Conservation (phyloP, 2,888 invertebrate species). For the Eupelmus urozonus region DNA sequence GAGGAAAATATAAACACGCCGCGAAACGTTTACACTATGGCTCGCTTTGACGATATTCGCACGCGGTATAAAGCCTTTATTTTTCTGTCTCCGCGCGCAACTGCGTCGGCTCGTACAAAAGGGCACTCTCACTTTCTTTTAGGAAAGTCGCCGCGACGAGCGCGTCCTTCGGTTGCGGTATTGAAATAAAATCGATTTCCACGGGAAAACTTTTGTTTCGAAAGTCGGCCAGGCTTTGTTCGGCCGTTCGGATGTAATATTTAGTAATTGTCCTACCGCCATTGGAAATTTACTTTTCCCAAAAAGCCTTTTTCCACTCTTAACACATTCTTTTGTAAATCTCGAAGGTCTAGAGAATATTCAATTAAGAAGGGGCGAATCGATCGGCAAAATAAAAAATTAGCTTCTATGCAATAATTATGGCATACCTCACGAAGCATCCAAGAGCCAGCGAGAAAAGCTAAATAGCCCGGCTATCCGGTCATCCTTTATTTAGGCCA, state of each 20-base stretch:
- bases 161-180: background rate
- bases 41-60: too few relatives aligned
- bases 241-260: too few relatives aligned
- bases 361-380: too few relatives aligned
- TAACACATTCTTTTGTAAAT: too few relatives aligned
- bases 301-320: too few relatives aligned
- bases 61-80: too few relatives aligned
- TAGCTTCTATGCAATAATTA: conserved; percentile 22
- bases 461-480: background rate
- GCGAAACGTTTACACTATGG: background rate
- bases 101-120: too few relatives aligned
- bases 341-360: too few relatives aligned
- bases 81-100: too few relatives aligned
- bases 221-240: background rate
- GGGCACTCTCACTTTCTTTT: conserved; percentile 1
- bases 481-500: conserved; percentile 17
- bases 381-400: background rate
- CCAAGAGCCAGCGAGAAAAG: background rate
- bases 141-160: background rate
- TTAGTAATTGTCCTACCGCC: too few relatives aligned
- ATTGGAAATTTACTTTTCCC: too few relatives aligned
- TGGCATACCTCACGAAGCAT: conserved; percentile 2
- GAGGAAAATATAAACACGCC: conserved; percentile 25
- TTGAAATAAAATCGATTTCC: background rate
- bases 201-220: background rate